Evolutionary conservation across 2,888 invertebrate species (phyloP).

Genomic region (Horisme vitalbata): DNA sequence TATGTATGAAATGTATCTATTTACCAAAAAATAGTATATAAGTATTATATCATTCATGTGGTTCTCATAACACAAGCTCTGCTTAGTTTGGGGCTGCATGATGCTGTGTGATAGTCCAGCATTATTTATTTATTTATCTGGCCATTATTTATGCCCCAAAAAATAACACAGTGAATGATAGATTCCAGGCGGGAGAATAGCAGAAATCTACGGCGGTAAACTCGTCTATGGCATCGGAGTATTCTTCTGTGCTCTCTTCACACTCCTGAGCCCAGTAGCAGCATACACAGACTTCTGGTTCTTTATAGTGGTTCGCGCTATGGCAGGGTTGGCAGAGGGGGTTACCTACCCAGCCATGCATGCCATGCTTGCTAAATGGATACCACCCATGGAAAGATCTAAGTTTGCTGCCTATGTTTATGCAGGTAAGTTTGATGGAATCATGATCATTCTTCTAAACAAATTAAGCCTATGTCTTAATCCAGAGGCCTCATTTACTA

Average conservation of each 20-base stretch:
- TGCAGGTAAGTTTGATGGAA: constrained; percentile 84
- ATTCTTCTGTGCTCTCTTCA: constrained; percentile 90
- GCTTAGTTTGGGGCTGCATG: too few species aligned
- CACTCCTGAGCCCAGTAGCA: constrained; percentile 91
- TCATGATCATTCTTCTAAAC: too few species aligned
- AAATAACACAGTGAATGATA: constrained; percentile 29
- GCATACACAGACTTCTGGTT: constrained; percentile 86
- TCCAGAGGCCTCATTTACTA: too few species aligned
- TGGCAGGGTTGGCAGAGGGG: constrained; percentile 94
- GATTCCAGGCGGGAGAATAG: constrained; percentile 90
- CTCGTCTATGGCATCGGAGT: constrained; percentile 92
- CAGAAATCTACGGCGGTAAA: constrained; percentile 94
- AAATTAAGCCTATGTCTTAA: too few species aligned
- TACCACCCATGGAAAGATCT: constrained; percentile 94
- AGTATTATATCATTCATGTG: too few species aligned
- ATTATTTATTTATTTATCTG: too few species aligned
- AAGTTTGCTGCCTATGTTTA: constrained; percentile 94
- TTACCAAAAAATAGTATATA: too few species aligned
- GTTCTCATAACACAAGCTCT: too few species aligned
- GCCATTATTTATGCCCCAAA: too few species aligned
- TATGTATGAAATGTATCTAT: too few species aligned
- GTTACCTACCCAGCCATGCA: constrained; percentile 98
- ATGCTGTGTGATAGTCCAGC: too few species aligned
- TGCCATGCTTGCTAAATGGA: constrained; percentile 95
- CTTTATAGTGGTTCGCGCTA: constrained; percentile 88